Evolutionary conservation across 1,140 invertebrate species (phyloP).

Genomic region (Sitophilus oryzae): DNA sequence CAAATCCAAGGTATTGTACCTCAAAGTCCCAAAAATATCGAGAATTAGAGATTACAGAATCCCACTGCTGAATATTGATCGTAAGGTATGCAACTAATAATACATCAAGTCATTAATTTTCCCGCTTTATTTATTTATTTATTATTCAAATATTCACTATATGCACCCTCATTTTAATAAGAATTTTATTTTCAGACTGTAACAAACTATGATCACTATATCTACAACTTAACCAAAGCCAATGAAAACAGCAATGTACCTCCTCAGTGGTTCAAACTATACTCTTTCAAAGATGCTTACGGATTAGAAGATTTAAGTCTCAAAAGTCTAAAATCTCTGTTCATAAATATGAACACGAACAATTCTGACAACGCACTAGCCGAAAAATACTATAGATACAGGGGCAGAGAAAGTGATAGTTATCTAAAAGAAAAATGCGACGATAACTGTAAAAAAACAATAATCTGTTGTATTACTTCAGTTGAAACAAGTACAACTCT

Average conservation of each 20-base stretch:
- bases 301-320: conserved; percentile 49
- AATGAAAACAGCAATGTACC: conserved; percentile 49
- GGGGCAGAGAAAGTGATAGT: conserved; percentile 45
- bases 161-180: neutral
- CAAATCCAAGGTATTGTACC: too few relatives aligned
- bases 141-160: neutral
- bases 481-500: conserved; percentile 48
- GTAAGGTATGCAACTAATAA: neutral
- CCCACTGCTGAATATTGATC: neutral
- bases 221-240: conserved; percentile 70
- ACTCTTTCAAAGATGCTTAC: conserved; percentile 62
- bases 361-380: conserved; percentile 33
- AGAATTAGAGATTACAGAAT: too few relatives aligned
- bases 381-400: conserved; percentile 36
- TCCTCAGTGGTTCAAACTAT: conserved; percentile 58
- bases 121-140: neutral
- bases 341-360: conserved; percentile 47
- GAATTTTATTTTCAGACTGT: conserved; percentile 48
- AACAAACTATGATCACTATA: conserved; percentile 66
- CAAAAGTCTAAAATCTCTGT: conserved; percentile 46
- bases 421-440: conserved; percentile 50
- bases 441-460: conserved; percentile 51
- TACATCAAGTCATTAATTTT: neutral
- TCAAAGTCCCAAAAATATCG: too few relatives aligned
- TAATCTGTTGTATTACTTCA: conserved; percentile 53